Evolutionary conservation across 2,113 vertebrate species (phyloP).

Genomic region (Anseranas semipalmata): DNA sequence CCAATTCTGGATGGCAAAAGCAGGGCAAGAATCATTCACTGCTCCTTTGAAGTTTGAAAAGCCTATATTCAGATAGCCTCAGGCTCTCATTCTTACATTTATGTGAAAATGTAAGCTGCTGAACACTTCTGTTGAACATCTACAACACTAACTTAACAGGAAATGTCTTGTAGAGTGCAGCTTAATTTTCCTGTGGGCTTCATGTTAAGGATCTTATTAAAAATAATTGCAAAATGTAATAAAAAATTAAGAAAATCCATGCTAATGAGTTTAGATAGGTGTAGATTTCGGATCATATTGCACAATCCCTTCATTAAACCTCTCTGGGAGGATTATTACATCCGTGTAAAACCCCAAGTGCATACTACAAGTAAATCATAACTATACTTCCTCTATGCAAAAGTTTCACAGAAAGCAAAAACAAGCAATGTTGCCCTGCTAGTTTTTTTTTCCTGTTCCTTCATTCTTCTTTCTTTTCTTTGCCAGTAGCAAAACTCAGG

Average conservation of each 20-base stretch:
- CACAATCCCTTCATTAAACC: background rate
- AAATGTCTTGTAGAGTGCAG: constrained; percentile 39
- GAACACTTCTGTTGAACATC: constrained; percentile 56
- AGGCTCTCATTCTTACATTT: constrained; percentile 70
- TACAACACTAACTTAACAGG: constrained; percentile 19
- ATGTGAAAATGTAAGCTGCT: constrained; percentile 58
- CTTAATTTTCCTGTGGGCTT: constrained; percentile 1
- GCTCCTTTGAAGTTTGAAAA: constrained; percentile 77
- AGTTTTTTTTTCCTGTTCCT: background rate
- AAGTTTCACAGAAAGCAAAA: background rate
- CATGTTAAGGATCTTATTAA: constrained; percentile 25
- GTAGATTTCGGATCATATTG: background rate
- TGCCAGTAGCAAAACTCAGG: background rate
- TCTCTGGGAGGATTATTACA: background rate
- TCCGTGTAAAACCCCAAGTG: background rate
- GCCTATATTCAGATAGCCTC: constrained; percentile 75
- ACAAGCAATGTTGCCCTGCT: background rate
- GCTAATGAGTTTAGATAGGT: background rate
- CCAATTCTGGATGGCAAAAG: constrained; percentile 77
- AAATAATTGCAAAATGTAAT: constrained; percentile 4
- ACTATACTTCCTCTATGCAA: background rate
- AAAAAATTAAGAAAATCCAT: constrained; percentile 10
- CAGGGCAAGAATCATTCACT: constrained; percentile 72
- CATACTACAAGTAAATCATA: background rate
- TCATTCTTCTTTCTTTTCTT: background rate